Conservation (phyloP, 2,113 vertebrate genomes). For the Prunella himalayana region DNA sequence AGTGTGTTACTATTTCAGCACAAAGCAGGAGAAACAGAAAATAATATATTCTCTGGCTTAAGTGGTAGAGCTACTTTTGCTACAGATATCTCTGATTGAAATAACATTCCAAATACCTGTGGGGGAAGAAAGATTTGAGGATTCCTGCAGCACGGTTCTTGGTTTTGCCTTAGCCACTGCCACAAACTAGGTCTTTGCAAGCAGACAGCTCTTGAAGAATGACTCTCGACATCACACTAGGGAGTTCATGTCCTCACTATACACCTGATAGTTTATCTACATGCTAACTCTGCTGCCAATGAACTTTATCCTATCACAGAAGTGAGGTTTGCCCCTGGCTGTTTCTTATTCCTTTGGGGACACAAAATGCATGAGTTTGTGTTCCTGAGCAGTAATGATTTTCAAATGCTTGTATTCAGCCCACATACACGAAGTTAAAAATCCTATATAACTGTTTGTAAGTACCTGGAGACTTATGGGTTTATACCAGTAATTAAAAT, state of each 20-base stretch:
- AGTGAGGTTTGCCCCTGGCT: background rate
- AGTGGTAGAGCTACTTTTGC: background rate
- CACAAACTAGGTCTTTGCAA: background rate
- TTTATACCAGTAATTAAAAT: slow-evolving; percentile 5
- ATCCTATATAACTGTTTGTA: background rate
- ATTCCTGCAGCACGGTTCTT: background rate
- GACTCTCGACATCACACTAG: background rate
- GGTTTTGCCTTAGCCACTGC: background rate
- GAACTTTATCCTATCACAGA: background rate
- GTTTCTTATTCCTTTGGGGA: background rate
- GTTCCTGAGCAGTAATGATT: background rate
- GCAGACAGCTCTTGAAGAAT: background rate
- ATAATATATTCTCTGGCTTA: background rate
- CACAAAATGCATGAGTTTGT: background rate
- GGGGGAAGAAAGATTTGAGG: background rate
- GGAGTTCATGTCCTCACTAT: background rate
- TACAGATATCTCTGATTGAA: background rate
- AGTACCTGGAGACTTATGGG: slow-evolving; percentile 11
- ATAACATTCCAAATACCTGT: background rate
- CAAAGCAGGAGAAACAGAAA: background rate
- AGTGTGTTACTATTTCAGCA: background rate
- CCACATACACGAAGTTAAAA: background rate
- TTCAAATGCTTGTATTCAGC: background rate
- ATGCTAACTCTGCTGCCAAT: background rate
- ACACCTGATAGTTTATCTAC: background rate